Evolutionary conservation across 1,140 invertebrate genomes (phyloP).

Genomic region (Belonocnema kinseyi): DNA sequence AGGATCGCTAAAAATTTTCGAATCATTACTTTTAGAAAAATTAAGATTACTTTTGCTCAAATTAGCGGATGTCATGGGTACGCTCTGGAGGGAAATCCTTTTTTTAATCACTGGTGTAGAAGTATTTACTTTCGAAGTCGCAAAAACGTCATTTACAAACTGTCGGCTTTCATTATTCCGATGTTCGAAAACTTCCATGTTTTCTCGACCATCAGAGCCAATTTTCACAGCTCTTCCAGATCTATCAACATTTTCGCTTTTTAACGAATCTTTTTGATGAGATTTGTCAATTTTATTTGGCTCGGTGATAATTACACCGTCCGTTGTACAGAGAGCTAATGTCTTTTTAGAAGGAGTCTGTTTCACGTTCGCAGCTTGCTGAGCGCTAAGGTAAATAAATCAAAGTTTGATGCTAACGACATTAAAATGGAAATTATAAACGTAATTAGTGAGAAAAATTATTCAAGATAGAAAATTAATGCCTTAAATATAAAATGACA

Average conservation of each 20-base stretch:
- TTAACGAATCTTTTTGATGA: background rate
- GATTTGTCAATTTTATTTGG: background rate
- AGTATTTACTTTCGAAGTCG: constrained; percentile 34
- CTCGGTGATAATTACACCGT: constrained; percentile 2
- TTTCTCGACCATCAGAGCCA: background rate
- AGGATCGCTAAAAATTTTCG: constrained; percentile 7
- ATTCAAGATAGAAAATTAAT: background rate
- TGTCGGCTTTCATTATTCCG: background rate
- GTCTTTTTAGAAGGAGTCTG: constrained; percentile 39
- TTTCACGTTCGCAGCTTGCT: constrained; percentile 41
- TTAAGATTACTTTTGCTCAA: constrained; percentile 40
- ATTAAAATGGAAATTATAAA: constrained; percentile 37
- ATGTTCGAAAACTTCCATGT: background rate
- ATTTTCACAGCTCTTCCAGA: background rate
- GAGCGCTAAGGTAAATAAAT: constrained; percentile 46
- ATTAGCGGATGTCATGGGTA: constrained; percentile 34
- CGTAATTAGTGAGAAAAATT: constrained; percentile 2
- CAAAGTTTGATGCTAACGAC: constrained; percentile 34
- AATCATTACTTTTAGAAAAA: constrained; percentile 41
- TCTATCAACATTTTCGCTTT: background rate
- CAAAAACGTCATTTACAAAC: background rate
- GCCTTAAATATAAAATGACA: too few relatives aligned
- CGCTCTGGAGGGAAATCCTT: constrained; percentile 28
- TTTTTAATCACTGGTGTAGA: constrained; percentile 48
- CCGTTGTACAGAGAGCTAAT: background rate